Evolutionary conservation across 2,888 invertebrate genomes (phyloP).

Genomic region (Thumatha senex): DNA sequence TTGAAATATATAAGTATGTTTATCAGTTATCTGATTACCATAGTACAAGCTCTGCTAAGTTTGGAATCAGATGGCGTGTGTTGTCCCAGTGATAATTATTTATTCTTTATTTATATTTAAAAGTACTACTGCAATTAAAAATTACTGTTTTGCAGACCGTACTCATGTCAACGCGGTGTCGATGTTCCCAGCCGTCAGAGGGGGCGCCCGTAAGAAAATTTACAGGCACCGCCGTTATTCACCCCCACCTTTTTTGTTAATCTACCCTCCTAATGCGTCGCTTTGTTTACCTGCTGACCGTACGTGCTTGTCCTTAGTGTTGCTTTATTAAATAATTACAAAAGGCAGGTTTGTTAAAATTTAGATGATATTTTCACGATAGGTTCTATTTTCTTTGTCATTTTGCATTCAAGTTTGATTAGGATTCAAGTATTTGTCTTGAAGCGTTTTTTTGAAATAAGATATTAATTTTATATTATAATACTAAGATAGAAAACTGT

Average conservation of each 20-base stretch:
- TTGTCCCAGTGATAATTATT: too few relatives aligned
- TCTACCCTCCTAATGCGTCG: constrained; percentile 81
- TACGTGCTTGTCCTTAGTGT: constrained; percentile 51
- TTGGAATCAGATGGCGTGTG: too few relatives aligned
- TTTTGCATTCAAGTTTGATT: not conserved
- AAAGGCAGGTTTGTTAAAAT: constrained; percentile 9
- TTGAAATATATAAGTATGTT: too few relatives aligned
- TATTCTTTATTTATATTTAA: too few relatives aligned
- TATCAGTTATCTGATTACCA: too few relatives aligned
- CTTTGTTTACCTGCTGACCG: constrained; percentile 82
- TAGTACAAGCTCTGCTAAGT: too few relatives aligned
- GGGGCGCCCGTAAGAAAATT: constrained; percentile 79
- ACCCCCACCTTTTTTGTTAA: constrained; percentile 76
- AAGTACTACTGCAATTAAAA: not conserved
- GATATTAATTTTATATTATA: too few relatives aligned
- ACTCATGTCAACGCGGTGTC: constrained; percentile 74
- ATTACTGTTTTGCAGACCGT: constrained; percentile 49
- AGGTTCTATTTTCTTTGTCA: not conserved
- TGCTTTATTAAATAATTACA: constrained; percentile 37
- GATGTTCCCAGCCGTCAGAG: constrained; percentile 72
- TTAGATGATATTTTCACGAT: constrained; percentile 1
- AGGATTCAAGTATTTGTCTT: not conserved
- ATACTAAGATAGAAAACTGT: too few relatives aligned
- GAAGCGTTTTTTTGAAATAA: not conserved
- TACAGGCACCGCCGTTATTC: constrained; percentile 81